phyloP scores from a whole-genome alignment of 2,113 vertebrate species.

The Planiliza haematocheilus region DNA sequence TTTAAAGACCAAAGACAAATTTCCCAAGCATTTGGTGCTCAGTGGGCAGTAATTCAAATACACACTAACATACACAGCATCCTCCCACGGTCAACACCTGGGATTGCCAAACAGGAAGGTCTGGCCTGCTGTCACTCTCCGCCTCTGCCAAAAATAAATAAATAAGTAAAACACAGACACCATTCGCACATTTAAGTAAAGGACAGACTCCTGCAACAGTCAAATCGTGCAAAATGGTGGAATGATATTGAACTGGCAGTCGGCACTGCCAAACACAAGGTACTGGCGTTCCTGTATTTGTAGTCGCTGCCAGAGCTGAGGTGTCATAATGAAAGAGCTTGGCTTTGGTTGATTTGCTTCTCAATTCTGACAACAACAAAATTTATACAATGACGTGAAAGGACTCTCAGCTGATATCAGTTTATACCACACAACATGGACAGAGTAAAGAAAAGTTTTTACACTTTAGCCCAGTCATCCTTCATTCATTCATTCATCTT shows the following conservation, averaged over 20 bases:
- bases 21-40: conserved; percentile 62
- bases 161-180: conserved; percentile 58
- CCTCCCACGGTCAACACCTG: conserved; percentile 76
- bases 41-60: conserved; percentile 59
- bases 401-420: too few relatives aligned
- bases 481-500: too few relatives aligned
- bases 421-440: too few relatives aligned
- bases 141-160: conserved; percentile 66
- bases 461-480: too few relatives aligned
- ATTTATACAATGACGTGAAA: too few relatives aligned
- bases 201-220: conserved; percentile 48
- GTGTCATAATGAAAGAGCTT: conserved; percentile 27
- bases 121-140: conserved; percentile 72
- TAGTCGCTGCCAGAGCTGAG: conserved; percentile 46
- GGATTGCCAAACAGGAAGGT: conserved; percentile 62
- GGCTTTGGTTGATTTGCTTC: conserved; percentile 14
- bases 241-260: conserved; percentile 32
- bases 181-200: conserved; percentile 21
- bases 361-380: conserved; percentile 14
- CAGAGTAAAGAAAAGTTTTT: too few relatives aligned
- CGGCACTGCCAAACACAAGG: conserved; percentile 56
- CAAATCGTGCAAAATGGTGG: conserved; percentile 42
- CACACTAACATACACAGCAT: conserved; percentile 48
- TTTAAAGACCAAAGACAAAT: conserved; percentile 46
- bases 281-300: conserved; percentile 16